These are phyloP conservation scores for Andrena bucephala DNA, from an alignment of 2,888 invertebrate species.

Conservation along the genomic window DNA sequence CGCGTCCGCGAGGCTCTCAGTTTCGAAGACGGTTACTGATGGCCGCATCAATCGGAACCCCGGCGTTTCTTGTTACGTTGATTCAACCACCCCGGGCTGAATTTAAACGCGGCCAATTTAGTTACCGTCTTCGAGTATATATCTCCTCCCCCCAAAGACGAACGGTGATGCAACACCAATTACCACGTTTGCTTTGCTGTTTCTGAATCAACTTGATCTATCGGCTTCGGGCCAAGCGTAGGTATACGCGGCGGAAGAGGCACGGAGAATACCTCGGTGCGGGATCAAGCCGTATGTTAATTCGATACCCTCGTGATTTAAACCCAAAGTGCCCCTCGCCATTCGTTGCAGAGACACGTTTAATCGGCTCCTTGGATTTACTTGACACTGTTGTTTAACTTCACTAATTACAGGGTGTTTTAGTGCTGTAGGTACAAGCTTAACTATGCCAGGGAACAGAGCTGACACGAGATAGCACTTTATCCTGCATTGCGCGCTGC, in stretches of 20 bases:
- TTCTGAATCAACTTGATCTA: neutral
- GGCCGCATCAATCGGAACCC: constrained; percentile 54
- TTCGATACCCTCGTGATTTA: constrained; percentile 24
- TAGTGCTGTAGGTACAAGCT: too few relatives aligned
- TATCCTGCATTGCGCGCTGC: too few relatives aligned
- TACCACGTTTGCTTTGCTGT: constrained; percentile 33
- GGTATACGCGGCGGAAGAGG: neutral
- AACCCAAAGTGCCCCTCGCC: constrained; percentile 4
- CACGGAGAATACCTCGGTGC: neutral
- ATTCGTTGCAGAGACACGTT: constrained; percentile 3
- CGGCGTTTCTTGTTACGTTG: constrained; percentile 50
- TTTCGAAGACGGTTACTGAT: constrained; percentile 53
- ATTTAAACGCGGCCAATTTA: constrained; percentile 59
- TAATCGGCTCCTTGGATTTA: too few relatives aligned
- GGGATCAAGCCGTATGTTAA: constrained; percentile 26
- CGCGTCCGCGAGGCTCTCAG: constrained; percentile 42
- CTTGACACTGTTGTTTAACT: too few relatives aligned
- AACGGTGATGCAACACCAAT: constrained; percentile 47
- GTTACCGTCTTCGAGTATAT: constrained; percentile 12
- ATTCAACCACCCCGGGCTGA: constrained; percentile 46
- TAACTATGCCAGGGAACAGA: too few relatives aligned
- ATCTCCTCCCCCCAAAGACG: constrained; percentile 5
- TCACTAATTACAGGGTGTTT: too few relatives aligned
- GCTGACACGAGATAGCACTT: too few relatives aligned
- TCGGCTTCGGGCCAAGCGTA: neutral